Conservation (phyloP, 2,797 vertebrate species). For the Sebastes oblongus region DNA sequence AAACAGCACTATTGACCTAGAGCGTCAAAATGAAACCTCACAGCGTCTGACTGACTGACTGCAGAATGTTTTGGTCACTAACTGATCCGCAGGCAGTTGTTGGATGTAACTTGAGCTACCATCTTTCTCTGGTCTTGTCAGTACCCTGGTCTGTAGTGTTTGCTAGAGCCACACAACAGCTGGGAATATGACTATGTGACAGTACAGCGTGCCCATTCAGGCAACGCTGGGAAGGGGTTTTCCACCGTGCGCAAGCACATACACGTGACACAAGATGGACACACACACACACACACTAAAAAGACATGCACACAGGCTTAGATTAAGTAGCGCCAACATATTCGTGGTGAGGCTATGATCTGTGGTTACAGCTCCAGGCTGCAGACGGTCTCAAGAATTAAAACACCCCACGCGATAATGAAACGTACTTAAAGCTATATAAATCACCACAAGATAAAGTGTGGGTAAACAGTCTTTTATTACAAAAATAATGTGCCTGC, state of each 20-base stretch:
- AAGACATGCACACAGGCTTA: constrained; percentile 41
- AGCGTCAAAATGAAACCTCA: constrained; percentile 46
- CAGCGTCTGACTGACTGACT: neutral
- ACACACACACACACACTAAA: constrained; percentile 34
- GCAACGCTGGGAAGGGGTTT: constrained; percentile 77
- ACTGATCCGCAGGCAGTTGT: constrained; percentile 27
- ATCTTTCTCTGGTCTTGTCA: constrained; percentile 15
- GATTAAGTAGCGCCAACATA: constrained; percentile 58
- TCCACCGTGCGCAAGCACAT: constrained; percentile 60
- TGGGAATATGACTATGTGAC: constrained; percentile 78
- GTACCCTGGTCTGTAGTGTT: constrained; percentile 48
- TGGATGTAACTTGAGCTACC: constrained; percentile 42
- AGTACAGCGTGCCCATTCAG: constrained; percentile 75
- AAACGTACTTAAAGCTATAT: constrained; percentile 11
- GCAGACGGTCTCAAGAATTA: constrained; percentile 31
- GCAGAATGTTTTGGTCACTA: constrained; percentile 15
- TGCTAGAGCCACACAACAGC: constrained; percentile 73
- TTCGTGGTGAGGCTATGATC: constrained; percentile 53
- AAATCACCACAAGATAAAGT: constrained; percentile 32
- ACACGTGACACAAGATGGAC: constrained; percentile 50
- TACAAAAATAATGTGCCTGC: constrained; percentile 77
- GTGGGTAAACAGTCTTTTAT: constrained; percentile 69
- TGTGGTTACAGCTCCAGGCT: constrained; percentile 43
- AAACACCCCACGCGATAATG: constrained; percentile 21
- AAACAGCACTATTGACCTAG: neutral